Evolutionary conservation across 2,113 vertebrate genomes (phyloP).

Genomic region (Zosterops hypoxanthus): DNA sequence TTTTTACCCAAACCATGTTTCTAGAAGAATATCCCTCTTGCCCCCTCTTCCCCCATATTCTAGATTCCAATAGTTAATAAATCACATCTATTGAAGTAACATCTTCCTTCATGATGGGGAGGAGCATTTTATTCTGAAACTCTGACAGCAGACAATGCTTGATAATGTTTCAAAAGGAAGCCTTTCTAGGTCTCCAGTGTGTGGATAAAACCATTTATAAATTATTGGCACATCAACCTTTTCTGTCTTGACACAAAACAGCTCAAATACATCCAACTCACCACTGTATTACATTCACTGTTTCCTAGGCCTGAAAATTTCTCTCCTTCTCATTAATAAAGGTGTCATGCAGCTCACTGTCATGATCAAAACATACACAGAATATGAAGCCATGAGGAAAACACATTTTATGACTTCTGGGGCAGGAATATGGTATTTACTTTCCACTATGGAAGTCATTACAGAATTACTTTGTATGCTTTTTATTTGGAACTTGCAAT

Average conservation of each 20-base stretch:
- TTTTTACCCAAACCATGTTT: background rate
- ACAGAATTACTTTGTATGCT: background rate
- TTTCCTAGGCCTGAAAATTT: background rate
- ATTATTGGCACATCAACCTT: background rate
- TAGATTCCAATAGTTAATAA: background rate
- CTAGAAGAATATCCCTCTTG: background rate
- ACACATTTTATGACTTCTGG: background rate
- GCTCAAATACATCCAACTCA: background rate
- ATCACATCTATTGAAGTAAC: background rate
- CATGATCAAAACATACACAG: background rate
- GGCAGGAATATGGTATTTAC: background rate
- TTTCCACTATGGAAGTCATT: background rate
- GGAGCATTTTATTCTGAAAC: background rate
- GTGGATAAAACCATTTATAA: constrained; percentile 11
- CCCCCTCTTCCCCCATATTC: background rate
- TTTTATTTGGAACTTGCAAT: background rate
- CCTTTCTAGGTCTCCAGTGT: background rate
- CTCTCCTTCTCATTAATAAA: background rate
- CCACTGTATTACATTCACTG: background rate
- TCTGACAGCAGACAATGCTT: background rate
- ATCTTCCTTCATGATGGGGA: background rate
- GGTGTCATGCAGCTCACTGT: background rate
- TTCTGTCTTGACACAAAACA: background rate
- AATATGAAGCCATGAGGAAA: background rate
- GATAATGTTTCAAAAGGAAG: background rate